Evolutionary conservation across 2,888 invertebrate species (phyloP).

Genomic region (Apamea anceps): DNA sequence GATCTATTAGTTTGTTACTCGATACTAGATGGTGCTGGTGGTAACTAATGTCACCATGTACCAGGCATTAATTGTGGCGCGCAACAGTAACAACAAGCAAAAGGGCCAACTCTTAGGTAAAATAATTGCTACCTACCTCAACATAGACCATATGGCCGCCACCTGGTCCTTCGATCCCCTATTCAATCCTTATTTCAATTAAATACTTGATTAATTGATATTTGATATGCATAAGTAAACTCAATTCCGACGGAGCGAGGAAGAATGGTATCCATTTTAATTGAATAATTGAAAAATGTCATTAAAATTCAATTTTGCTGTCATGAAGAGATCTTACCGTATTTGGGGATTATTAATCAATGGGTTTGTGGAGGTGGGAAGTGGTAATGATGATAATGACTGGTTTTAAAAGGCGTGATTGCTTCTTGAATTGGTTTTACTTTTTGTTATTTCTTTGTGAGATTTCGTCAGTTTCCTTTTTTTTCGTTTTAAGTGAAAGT

Average conservation of each 20-base stretch:
- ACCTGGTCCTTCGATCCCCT: constrained; percentile 36
- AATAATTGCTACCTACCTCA: not conserved
- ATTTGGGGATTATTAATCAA: constrained; percentile 44
- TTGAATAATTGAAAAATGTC: constrained; percentile 61
- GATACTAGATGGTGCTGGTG: no score
- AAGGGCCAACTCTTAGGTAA: not conserved
- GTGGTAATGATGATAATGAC: constrained; percentile 8
- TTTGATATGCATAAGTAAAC: constrained; percentile 53
- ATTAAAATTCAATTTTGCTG: constrained; percentile 69
- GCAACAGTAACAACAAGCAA: no score
- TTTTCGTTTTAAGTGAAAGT: not conserved
- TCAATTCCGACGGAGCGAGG: constrained; percentile 39
- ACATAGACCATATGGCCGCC: constrained; percentile 13
- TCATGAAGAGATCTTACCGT: constrained; percentile 37
- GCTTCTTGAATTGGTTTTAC: not conserved
- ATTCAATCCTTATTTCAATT: constrained; percentile 37
- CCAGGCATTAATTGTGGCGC: no score
- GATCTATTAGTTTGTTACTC: no score
- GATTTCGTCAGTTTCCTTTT: not conserved
- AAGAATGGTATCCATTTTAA: constrained; percentile 53
- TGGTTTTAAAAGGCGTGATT: constrained; percentile 7
- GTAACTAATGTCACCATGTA: no score
- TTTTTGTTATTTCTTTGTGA: not conserved
- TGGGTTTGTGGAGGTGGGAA: constrained; percentile 1
- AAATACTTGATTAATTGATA: constrained; percentile 54